These are phyloP conservation scores for Lepidothrix coronata DNA, from an alignment of 2,113 vertebrate genomes.

Conservation along the genomic window DNA sequence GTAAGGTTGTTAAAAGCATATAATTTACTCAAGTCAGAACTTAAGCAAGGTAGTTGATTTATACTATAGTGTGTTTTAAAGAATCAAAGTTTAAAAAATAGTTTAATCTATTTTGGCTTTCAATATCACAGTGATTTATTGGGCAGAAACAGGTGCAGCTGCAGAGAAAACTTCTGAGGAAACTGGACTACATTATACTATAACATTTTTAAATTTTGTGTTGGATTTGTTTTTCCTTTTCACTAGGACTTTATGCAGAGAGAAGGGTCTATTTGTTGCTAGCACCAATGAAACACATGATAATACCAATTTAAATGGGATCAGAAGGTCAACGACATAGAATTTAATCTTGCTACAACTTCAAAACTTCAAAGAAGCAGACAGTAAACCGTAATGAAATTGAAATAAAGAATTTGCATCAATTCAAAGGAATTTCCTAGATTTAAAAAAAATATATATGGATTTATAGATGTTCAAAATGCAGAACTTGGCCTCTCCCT, in stretches of 20 bases:
- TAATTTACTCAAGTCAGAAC: not conserved
- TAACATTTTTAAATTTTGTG: not conserved
- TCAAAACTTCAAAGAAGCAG: not conserved
- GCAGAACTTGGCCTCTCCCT: not conserved
- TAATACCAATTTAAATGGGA: not conserved
- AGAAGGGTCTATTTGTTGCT: not conserved
- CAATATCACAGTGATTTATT: not conserved
- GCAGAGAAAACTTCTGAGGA: not conserved
- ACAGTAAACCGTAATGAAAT: not conserved
- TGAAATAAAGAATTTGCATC: not conserved
- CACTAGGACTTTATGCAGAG: not conserved
- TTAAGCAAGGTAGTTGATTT: not conserved
- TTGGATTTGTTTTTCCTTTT: not conserved
- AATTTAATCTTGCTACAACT: not conserved
- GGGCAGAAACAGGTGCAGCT: not conserved
- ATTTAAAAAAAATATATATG: too few relatives aligned
- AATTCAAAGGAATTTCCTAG: not conserved
- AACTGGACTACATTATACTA: not conserved
- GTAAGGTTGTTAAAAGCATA: not conserved
- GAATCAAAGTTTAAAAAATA: not conserved
- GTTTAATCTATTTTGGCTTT: not conserved
- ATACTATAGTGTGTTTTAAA: not conserved
- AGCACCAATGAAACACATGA: not conserved
- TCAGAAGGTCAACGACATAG: not conserved
- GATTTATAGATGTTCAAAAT: not conserved